Evolutionary conservation across 2,888 invertebrate species (phyloP).

Genomic region (Watsonalla cultraria): DNA sequence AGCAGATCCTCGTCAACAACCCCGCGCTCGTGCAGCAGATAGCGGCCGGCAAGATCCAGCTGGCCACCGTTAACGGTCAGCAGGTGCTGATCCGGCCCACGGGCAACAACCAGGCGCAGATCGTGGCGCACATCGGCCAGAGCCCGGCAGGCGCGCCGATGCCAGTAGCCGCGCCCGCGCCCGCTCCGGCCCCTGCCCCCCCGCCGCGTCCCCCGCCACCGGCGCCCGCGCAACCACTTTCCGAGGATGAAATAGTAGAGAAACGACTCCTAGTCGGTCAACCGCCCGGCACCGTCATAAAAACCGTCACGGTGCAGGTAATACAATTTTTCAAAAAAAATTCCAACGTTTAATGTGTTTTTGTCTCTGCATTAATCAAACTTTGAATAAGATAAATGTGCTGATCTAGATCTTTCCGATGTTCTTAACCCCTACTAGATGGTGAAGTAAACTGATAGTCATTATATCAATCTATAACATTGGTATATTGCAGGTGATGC

Average conservation of each 20-base stretch:
- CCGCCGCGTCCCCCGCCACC: slow-evolving; percentile 17
- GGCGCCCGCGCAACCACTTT: slow-evolving; percentile 40
- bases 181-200: slow-evolving; percentile 19
- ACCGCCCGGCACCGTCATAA: slow-evolving; percentile 91
- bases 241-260: slow-evolving; percentile 79
- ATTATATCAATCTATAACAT: slow-evolving; percentile 1
- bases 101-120: slow-evolving; percentile 87
- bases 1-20: slow-evolving; percentile 88
- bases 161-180: slow-evolving; percentile 25
- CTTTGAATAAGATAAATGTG: too few species aligned
- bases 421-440: too few species aligned
- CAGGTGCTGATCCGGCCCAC: slow-evolving; percentile 89
- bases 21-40: slow-evolving; percentile 88
- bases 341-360: too few species aligned
- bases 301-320: slow-evolving; percentile 90
- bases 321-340: slow-evolving; percentile 7
- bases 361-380: not conserved
- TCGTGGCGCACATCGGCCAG: slow-evolving; percentile 85
- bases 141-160: slow-evolving; percentile 54
- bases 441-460: too few species aligned
- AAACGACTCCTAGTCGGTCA: slow-evolving; percentile 87
- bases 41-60: slow-evolving; percentile 89
- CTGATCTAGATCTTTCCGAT: too few species aligned
- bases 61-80: slow-evolving; percentile 91
- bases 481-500: slow-evolving; percentile 79